Conservation (phyloP, 2,888 invertebrate genomes). For the Nasonovia ribisnigri region DNA sequence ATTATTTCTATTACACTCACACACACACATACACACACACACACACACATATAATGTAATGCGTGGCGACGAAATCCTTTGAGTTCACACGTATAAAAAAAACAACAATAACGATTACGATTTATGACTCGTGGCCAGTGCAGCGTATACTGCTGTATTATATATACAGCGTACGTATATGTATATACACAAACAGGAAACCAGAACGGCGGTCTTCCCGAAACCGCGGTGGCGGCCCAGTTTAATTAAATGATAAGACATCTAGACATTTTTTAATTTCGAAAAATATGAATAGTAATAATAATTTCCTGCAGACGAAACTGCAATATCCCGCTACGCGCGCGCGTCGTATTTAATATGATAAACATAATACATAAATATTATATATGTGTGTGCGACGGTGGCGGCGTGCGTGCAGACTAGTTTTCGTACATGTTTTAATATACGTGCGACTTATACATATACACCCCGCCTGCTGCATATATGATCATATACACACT, state of each 20-base stretch:
- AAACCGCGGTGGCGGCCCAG: conserved; percentile 42
- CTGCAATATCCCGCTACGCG: conserved; percentile 48
- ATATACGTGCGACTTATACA: background rate
- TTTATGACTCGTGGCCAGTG: conserved; percentile 47
- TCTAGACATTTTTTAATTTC: conserved; percentile 63
- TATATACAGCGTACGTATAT: background rate
- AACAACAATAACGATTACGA: conserved; percentile 54
- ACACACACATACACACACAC: background rate
- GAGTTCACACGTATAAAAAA: conserved; percentile 53
- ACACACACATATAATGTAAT: background rate
- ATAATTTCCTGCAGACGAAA: conserved; percentile 50
- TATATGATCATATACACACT: background rate
- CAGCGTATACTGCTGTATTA: background rate
- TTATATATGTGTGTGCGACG: background rate
- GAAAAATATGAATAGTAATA: conserved; percentile 56
- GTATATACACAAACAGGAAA: conserved; percentile 44
- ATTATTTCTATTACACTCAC: background rate
- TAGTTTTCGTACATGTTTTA: conserved; percentile 34
- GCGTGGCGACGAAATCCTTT: background rate
- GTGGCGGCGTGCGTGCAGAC: conserved; percentile 5
- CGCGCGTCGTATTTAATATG: background rate
- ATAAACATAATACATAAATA: conserved; percentile 11
- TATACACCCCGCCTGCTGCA: background rate
- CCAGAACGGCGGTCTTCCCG: conserved; percentile 53
- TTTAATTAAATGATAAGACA: conserved; percentile 65